Conservation (phyloP, 2,888 invertebrate species). For the Harpalus rubripes region DNA sequence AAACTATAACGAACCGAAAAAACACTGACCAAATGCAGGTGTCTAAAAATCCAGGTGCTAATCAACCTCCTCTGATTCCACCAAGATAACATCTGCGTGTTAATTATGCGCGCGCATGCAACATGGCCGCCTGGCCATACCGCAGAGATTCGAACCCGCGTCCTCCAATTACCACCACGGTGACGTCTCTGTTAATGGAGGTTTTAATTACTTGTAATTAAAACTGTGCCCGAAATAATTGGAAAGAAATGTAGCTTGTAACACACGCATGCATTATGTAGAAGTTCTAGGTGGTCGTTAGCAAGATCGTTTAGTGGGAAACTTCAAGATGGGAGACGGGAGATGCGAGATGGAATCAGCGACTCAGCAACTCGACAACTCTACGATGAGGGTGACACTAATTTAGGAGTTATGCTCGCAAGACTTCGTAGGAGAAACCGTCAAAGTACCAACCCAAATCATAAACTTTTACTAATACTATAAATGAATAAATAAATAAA, state of each 20-base stretch:
- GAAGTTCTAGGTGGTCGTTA: constrained; percentile 61
- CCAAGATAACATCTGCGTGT: background rate
- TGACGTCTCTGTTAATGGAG: constrained; percentile 66
- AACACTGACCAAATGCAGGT: background rate
- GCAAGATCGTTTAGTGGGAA: constrained; percentile 59
- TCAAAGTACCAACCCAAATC: too few relatives aligned
- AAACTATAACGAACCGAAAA: background rate
- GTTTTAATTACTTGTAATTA: constrained; percentile 65
- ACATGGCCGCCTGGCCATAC: constrained; percentile 14
- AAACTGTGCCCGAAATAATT: constrained; percentile 64
- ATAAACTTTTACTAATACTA: too few relatives aligned
- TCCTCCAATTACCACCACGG: constrained; percentile 56
- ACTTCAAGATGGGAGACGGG: constrained; percentile 34
- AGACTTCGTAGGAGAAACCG: background rate
- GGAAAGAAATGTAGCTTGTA: constrained; percentile 64
- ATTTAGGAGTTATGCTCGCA: constrained; percentile 25
- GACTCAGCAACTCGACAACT: background rate
- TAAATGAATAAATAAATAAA: too few relatives aligned
- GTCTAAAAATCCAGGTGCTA: background rate
- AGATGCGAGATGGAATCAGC: constrained; percentile 47
- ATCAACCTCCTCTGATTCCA: background rate
- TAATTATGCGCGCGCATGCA: constrained; percentile 24
- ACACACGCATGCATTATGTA: constrained; percentile 49
- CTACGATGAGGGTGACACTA: constrained; percentile 17
- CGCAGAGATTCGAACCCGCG: background rate